Conservation (phyloP, 1,140 invertebrate species). For the Dryas iulia region DNA sequence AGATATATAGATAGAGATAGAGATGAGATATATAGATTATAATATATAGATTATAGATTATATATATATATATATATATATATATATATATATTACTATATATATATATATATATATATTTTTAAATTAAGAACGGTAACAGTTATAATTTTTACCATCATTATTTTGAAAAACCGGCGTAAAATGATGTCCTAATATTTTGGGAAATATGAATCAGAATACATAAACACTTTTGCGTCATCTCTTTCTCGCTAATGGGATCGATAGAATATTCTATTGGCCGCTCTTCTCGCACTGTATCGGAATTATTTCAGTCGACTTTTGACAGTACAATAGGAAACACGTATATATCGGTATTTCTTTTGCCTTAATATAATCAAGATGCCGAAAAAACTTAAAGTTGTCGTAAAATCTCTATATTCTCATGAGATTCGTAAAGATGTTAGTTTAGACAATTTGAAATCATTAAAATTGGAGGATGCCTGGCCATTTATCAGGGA, state of each 20-base stretch:
- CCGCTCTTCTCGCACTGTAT: constrained; percentile 3
- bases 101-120: too few species aligned
- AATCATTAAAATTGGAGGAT: constrained; percentile 75
- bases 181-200: constrained; percentile 11
- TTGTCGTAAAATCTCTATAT: constrained; percentile 74
- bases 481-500: constrained; percentile 79
- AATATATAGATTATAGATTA: too few species aligned
- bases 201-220: constrained; percentile 13
- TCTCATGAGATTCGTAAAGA: constrained; percentile 78
- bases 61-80: too few species aligned
- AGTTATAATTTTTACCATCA: too few species aligned
- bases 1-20: too few species aligned
- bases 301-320: constrained; percentile 38
- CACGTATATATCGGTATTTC: constrained; percentile 2
- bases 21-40: too few species aligned
- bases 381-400: constrained; percentile 79
- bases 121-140: too few species aligned
- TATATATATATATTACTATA: too few species aligned
- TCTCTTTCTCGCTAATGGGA: constrained; percentile 23
- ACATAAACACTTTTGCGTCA: constrained; percentile 19
- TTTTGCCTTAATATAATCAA: constrained; percentile 22
- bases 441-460: constrained; percentile 68
- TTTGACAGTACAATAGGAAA: constrained; percentile 29
- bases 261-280: constrained; percentile 20
- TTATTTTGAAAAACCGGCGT: too few species aligned